These are phyloP conservation scores for Typhlomys cinereus DNA, from an alignment of 2,113 vertebrate species.

Conservation along the genomic window DNA sequence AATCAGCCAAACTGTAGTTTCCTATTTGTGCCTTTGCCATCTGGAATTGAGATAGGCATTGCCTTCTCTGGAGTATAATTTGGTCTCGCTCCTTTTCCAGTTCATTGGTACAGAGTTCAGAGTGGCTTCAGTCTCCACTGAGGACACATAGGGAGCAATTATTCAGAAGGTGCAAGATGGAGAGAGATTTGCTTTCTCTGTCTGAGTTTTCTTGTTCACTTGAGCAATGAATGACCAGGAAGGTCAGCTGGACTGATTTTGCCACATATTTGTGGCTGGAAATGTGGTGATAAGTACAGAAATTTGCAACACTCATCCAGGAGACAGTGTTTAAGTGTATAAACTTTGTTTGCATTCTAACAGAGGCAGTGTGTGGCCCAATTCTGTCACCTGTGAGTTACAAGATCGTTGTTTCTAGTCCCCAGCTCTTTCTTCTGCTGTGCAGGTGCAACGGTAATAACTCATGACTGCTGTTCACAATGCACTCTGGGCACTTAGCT, in stretches of 20 bases:
- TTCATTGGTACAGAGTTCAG: constrained; percentile 67
- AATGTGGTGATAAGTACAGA: neutral
- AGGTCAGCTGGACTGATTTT: constrained; percentile 58
- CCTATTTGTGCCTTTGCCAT: constrained; percentile 22
- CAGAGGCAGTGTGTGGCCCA: neutral
- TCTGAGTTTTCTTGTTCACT: constrained; percentile 14
- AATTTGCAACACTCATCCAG: neutral
- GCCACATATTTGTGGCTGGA: neutral
- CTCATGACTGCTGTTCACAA: neutral
- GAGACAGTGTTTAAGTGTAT: neutral
- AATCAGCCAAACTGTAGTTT: constrained; percentile 17
- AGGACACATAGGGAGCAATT: neutral
- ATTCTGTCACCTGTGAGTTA: constrained; percentile 39
- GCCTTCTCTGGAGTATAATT: constrained; percentile 34
- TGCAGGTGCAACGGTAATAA: neutral
- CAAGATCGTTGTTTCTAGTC: neutral
- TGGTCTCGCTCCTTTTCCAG: constrained; percentile 66
- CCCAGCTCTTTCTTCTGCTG: neutral
- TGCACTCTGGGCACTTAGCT: neutral
- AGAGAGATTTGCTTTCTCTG: neutral
- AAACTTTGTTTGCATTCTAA: neutral
- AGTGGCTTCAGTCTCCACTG: neutral
- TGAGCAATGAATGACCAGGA: neutral
- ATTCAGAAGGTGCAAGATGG: constrained; percentile 46
- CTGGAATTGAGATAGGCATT: constrained; percentile 51